Base-by-base conservation (phyloP, 2,113 vertebrate genomes). In the Manacus vitellinus region DNA sequence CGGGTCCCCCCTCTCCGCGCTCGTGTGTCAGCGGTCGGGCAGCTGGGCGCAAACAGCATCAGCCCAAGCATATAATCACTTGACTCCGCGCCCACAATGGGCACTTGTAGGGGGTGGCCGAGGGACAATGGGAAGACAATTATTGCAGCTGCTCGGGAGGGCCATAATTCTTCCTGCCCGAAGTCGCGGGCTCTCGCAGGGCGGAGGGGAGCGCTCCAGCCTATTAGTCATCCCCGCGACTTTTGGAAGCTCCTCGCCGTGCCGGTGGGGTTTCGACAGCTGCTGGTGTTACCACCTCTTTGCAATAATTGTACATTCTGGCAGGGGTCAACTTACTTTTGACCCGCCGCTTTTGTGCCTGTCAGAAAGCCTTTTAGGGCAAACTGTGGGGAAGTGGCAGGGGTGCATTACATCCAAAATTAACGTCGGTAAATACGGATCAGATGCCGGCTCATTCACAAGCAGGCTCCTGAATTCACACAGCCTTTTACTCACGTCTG, bases 141-240 rank as follows among this genome's bases (percentile, higher is more conserved):
- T 98, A 98, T 98, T 98, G 98, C 98, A 99, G 98, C 98, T 99
- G 98, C 98, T 98, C 71, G 83, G 95, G 97, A 98, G 97, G 97
- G 97, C 95, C 66, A 94, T 97, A 93, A 98, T 96, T 98, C 98
- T 98, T 98, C 97, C 97, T 92, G 94, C 95, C 95, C 96, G 17
- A 95, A 95, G 96, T 85, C 96, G 93, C 71, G 52, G 66, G 96
- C 94, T 91, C 94, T 95, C 0, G 80, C 87, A 7, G 92, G 95
- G 95, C 54, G 93, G 93, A 96, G 96, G 97, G 93, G 95, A 96
- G 94, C 89, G 95, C 97, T 92, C 71, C 63, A 49, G 94, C 89
- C 20, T 94, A 98, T 98, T 98, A 98, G 98, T 98, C 98, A 98
- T 98, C 97, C 96, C 88, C 82, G 12, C 56, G 77, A 97, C 96